Percentiles rank a stretch among this genome's conserved stretches.
Conservation (phyloP, 37 sponge, comb jelly and placozoan genomes). For the Beroe ovata region DNA sequence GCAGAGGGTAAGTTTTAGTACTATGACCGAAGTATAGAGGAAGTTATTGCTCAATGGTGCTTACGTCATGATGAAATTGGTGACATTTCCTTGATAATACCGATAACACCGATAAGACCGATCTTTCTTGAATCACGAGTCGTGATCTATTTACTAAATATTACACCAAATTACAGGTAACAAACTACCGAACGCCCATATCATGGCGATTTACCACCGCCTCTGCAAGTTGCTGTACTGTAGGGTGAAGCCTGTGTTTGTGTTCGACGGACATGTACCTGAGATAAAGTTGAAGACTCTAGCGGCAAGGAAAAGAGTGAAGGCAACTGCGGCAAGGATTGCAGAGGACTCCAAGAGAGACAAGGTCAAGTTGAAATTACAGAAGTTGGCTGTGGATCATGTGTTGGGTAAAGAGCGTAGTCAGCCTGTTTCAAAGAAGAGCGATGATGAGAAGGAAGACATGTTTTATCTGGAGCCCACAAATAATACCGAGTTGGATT, state of each 20-base stretch:
- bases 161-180: too few relatives aligned
- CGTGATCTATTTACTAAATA: too few relatives aligned
- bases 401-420: conserved; percentile 8
- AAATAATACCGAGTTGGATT: not conserved
- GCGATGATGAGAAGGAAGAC: not conserved
- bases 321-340: not conserved
- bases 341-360: not conserved
- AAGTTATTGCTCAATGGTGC: too few relatives aligned
- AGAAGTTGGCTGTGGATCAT: conserved; percentile 27
- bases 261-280: conserved; percentile 94
- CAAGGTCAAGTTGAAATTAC: conserved; percentile 1
- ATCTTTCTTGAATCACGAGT: too few relatives aligned
- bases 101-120: too few relatives aligned
- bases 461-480: conserved; percentile 42
- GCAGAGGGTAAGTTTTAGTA: conserved; percentile 70
- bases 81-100: too few relatives aligned
- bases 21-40: too few relatives aligned
- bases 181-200: conserved; percentile 76
- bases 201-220: conserved; percentile 83
- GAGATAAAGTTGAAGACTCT: conserved; percentile 85
- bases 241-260: conserved; percentile 91
- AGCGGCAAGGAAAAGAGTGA: conserved; percentile 65
- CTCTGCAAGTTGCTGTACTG: conserved; percentile 93
- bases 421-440: not conserved
- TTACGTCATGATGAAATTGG: too few relatives aligned